Evolutionary conservation across 1,140 invertebrate species (phyloP).

Genomic region (Watersipora subatra): DNA sequence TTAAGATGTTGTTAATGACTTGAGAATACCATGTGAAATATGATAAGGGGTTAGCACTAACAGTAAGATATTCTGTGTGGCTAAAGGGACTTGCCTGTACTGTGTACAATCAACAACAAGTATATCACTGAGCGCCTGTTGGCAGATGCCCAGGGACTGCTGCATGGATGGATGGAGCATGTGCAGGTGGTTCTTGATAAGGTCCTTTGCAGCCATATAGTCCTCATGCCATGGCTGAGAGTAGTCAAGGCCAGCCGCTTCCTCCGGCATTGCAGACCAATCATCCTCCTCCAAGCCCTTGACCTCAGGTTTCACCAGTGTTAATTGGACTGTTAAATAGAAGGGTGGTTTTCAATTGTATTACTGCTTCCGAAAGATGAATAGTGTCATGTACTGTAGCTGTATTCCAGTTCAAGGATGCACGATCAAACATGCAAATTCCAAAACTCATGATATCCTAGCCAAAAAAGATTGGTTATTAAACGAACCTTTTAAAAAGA

Average conservation of each 20-base stretch:
- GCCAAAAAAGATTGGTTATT: too few relatives aligned
- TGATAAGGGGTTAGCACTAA: too few relatives aligned
- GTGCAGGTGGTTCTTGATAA: conserved; percentile 27
- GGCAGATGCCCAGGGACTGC: conserved; percentile 29
- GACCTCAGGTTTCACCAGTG: conserved; percentile 31
- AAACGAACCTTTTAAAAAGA: too few relatives aligned
- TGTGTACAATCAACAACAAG: conserved; percentile 29
- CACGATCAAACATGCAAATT: too few relatives aligned
- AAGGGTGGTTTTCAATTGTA: too few relatives aligned
- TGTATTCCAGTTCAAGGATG: too few relatives aligned
- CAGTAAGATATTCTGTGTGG: too few relatives aligned
- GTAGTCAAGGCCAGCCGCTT: conserved; percentile 25
- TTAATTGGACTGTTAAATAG: conserved; percentile 29
- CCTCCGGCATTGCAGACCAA: conserved; percentile 24
- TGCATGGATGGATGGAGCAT: conserved; percentile 33
- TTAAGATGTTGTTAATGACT: too few relatives aligned
- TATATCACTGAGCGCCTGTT: conserved; percentile 25
- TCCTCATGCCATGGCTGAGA: conserved; percentile 34
- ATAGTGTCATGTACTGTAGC: too few relatives aligned
- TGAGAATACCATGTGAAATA: too few relatives aligned
- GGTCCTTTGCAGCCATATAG: conserved; percentile 19
- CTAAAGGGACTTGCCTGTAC: conserved; percentile 25
- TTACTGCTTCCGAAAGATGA: too few relatives aligned
- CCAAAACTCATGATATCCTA: too few relatives aligned
- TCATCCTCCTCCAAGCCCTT: conserved; percentile 35